A percentile compares a stretch with the other conserved stretches of the same genome.
Conservation (phyloP, 2,888 invertebrate species). For the Reticulitermes lucifugus region DNA sequence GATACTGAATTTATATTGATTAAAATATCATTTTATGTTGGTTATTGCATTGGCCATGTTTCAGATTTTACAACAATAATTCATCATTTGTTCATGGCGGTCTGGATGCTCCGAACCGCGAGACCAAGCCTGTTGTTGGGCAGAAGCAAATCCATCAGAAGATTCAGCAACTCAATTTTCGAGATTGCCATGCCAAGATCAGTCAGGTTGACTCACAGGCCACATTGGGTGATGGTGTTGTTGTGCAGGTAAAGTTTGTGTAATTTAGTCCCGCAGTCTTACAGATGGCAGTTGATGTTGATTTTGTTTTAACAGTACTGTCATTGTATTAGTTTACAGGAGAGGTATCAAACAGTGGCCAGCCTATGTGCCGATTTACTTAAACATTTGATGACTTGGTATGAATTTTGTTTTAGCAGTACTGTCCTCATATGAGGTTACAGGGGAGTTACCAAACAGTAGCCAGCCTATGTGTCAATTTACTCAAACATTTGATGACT, state of each 20-base stretch:
- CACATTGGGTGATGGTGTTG: conserved; percentile 93
- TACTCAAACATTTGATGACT: conserved; percentile 89
- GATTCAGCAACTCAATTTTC: conserved; percentile 94
- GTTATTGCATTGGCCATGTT: conserved; percentile 49
- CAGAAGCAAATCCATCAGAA: conserved; percentile 96
- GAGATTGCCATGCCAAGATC: conserved; percentile 97
- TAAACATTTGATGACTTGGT: background rate
- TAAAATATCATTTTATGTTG: too few relatives aligned
- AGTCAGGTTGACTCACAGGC: conserved; percentile 94
- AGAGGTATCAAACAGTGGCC: too few relatives aligned
- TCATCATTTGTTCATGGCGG: conserved; percentile 97
- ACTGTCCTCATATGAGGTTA: conserved; percentile 71
- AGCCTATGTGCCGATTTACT: too few relatives aligned
- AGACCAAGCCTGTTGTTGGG: conserved; percentile 86
- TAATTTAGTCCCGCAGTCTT: background rate
- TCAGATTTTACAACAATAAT: conserved; percentile 94
- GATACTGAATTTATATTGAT: too few relatives aligned
- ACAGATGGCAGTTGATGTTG: background rate
- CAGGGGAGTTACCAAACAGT: conserved; percentile 95
- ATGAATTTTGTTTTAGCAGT: background rate
- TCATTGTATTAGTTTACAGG: too few relatives aligned
- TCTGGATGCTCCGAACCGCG: conserved; percentile 84
- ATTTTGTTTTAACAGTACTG: too few relatives aligned
- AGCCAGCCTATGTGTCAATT: conserved; percentile 97
- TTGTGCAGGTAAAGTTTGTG: conserved; percentile 78